phyloP scores from a whole-genome alignment of 2,888 invertebrate species.

The Cephus runcator region DNA sequence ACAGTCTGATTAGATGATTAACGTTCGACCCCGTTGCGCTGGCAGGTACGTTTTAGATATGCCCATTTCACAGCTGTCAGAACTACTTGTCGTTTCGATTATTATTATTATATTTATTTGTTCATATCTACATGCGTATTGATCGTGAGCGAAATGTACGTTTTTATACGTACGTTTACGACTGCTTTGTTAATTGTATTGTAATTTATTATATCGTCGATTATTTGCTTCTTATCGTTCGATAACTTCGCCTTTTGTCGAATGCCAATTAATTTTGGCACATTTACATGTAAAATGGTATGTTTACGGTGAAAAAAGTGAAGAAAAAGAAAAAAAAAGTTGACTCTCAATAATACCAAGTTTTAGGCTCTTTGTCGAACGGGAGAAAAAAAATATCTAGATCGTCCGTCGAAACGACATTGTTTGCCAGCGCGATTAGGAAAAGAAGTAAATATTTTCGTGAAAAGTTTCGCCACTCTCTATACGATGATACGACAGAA shows the following conservation, averaged over 20 bases:
- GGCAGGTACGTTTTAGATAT: conserved; percentile 31
- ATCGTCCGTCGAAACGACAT: conserved; percentile 15
- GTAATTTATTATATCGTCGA: not conserved
- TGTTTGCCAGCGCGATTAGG: conserved; percentile 19
- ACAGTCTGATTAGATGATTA: conserved; percentile 41
- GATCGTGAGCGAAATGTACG: not conserved
- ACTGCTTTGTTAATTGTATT: not conserved
- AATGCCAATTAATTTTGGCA: not conserved
- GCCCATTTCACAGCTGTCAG: conserved; percentile 28
- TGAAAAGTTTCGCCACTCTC: conserved; percentile 7
- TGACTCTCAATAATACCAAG: not conserved
- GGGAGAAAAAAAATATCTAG: conserved; percentile 16
- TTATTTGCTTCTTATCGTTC: not conserved
- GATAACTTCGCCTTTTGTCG: not conserved
- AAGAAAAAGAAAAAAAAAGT: not conserved
- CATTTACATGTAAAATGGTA: not conserved
- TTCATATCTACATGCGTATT: not conserved
- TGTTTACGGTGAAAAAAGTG: not conserved
- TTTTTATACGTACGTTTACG: not conserved
- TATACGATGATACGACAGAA: not conserved
- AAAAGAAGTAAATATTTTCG: conserved; percentile 24
- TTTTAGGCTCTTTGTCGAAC: not conserved
- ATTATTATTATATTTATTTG: conserved; percentile 13
- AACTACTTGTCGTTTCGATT: conserved; percentile 13
- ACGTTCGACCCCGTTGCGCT: conserved; percentile 23